Base-by-base conservation (phyloP, 2,888 invertebrate species). In the Clivina fossor region DNA sequence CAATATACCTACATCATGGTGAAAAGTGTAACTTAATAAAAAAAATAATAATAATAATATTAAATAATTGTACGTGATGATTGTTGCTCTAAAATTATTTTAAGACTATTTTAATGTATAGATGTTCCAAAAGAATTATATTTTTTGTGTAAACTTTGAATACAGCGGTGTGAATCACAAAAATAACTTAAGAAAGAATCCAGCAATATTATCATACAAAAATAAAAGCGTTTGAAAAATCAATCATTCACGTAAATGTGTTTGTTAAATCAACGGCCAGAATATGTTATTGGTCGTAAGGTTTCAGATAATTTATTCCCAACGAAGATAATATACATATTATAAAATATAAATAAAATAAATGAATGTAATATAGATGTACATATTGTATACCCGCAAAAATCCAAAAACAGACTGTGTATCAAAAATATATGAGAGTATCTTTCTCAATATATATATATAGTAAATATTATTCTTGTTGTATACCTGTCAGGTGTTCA, bases 351-450 rank as follows among this genome's bases (percentile, higher is more conserved):
- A 40, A 57, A 40, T 63, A 46, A 61, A 64, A 61, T 58, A 61
- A 54, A 61, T 63, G 64, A 65, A 63, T 65, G 65, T 65, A 65
- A 60, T 61, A 64, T 59, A 59, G 47, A 55, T 55, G 55, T 55
- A 55, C 47, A 55, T 53, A 53, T 67, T 16, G 65, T 69, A 60
- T 64, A 65, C 49, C 56, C 50, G 50, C 56, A 50, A 37, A 28
- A 19, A 41, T 38, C 50, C 50, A 44, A 19, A n/a, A 37, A 44
- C 49, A 49, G 50, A 56, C 56, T 53, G 46, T 44, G 48, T 51
- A 56, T 38, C 37, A 51, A 38, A 55, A 55, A 55, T 54, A 55
- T 11, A 55, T 55, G 55, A 55, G 47, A 44, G 53, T 37, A 51
- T 43, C 51, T 51, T 53, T 53, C 44, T 53, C 44, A 53, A 53